Evolutionary conservation across 1,140 invertebrate species (phyloP).

Genomic region (Plodia interpunctella): DNA sequence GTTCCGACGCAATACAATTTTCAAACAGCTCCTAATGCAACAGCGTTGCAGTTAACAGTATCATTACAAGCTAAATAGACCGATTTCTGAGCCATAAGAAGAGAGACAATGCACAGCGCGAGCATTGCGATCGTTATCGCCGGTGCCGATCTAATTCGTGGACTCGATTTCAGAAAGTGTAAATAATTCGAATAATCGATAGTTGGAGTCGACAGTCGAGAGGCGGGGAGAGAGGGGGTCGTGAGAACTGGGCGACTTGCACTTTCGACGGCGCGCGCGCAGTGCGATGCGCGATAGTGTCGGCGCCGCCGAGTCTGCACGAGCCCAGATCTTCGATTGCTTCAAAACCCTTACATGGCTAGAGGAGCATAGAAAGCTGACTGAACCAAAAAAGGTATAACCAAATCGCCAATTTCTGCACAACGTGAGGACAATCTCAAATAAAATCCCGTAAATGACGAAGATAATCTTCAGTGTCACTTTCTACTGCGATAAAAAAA

Average conservation of each 20-base stretch:
- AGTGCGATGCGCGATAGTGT: slow-evolving; percentile 36
- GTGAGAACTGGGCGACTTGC: slow-evolving; percentile 67
- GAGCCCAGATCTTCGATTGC: slow-evolving; percentile 32
- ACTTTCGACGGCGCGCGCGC: slow-evolving; percentile 56
- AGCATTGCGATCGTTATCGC: slow-evolving; percentile 31
- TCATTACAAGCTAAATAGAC: slow-evolving; percentile 6
- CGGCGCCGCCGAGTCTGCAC: slow-evolving; percentile 56
- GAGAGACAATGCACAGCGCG: slow-evolving; percentile 14
- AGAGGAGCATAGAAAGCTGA: slow-evolving; percentile 30
- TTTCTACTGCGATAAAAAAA: slow-evolving; percentile 15
- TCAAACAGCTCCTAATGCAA: neutral
- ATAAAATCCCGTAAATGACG: neutral
- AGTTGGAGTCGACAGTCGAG: slow-evolving; percentile 26
- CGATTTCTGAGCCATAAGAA: neutral
- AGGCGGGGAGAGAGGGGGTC: slow-evolving; percentile 30
- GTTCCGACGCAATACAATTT: neutral
- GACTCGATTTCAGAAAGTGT: slow-evolving; percentile 43
- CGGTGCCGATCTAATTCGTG: slow-evolving; percentile 21
- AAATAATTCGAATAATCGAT: slow-evolving; percentile 49
- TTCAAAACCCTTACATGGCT: slow-evolving; percentile 23
- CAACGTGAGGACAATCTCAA: neutral
- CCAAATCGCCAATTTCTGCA: neutral
- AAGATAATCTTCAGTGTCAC: slow-evolving; percentile 20
- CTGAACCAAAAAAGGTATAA: neutral
- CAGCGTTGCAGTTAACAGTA: neutral